Conservation (phyloP, 92 coral and sea anemone genomes). For the Micromussa lordhowensis region DNA sequence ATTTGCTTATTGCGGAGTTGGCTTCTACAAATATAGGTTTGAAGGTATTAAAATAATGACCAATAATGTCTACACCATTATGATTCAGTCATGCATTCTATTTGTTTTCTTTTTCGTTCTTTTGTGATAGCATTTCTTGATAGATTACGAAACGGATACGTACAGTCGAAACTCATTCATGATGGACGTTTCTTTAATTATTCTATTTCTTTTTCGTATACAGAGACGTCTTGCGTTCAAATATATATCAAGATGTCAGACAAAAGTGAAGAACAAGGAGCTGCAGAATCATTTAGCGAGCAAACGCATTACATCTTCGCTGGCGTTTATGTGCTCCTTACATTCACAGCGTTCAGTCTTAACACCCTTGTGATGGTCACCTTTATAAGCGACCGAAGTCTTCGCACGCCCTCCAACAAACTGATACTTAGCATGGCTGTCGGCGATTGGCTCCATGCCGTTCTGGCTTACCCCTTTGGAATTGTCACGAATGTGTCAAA, state of each 20-base stretch:
- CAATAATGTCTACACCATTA: no score
- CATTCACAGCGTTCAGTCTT: conserved; percentile 7
- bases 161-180: no score
- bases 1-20: no score
- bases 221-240: no score
- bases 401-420: conserved; percentile 32
- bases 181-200: no score
- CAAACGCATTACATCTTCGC: conserved; percentile 14
- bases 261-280: not conserved
- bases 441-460: conserved; percentile 59
- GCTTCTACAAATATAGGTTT: no score
- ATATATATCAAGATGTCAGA: not conserved
- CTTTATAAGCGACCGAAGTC: conserved; percentile 17
- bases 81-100: no score
- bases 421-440: conserved; percentile 49
- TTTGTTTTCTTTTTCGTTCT: no score
- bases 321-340: conserved; percentile 16
- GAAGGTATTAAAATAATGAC: no score
- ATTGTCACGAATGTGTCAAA: conserved; percentile 14
- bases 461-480: conserved; percentile 48
- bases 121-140: no score
- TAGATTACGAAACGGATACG: no score
- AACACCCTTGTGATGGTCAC: conserved; percentile 35
- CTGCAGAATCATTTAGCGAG: conserved; percentile 2
- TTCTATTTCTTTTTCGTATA: not conserved